phyloP scores from a whole-genome alignment of 2,113 vertebrate species.

The Bucco capensis region DNA sequence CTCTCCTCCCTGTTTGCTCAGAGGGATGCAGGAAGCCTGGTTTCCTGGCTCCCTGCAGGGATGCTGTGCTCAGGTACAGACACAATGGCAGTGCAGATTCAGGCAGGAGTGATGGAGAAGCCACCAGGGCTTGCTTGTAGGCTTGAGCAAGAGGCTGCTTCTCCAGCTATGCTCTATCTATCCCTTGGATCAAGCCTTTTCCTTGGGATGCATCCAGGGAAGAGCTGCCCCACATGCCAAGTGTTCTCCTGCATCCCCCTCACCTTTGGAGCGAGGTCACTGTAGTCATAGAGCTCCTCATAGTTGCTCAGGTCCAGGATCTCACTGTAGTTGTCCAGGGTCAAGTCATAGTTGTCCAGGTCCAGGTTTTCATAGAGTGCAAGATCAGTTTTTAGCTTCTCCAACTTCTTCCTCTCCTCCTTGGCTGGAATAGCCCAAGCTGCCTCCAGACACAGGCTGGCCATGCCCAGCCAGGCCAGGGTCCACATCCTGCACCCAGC shows the following conservation, averaged over 20 bases:
- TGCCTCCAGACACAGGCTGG: slow-evolving; percentile 21
- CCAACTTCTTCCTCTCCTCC: neutral
- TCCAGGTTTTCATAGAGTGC: neutral
- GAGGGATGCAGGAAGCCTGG: neutral
- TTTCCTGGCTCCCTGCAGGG: fast-evolving
- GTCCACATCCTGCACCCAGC: neutral
- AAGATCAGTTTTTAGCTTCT: neutral
- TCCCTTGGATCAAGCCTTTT: neutral
- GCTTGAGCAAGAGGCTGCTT: neutral
- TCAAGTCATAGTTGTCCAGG: slow-evolving; percentile 53
- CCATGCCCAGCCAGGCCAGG: slow-evolving; percentile 19
- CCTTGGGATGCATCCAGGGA: fast-evolving
- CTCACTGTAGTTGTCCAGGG: slow-evolving; percentile 61
- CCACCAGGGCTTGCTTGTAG: neutral
- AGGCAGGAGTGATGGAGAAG: neutral
- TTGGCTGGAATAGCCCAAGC: neutral
- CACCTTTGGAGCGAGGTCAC: slow-evolving; percentile 71
- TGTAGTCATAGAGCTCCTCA: slow-evolving; percentile 69
- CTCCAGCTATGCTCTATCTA: neutral
- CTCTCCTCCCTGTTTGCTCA: fast-evolving
- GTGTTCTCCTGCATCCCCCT: neutral
- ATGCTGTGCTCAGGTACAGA: neutral
- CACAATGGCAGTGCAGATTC: neutral
- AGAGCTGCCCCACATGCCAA: fast-evolving
- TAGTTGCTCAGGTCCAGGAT: slow-evolving; percentile 70